phyloP scores from a whole-genome alignment of 2,797 vertebrate species.

The Gymnothorax reevesii region DNA sequence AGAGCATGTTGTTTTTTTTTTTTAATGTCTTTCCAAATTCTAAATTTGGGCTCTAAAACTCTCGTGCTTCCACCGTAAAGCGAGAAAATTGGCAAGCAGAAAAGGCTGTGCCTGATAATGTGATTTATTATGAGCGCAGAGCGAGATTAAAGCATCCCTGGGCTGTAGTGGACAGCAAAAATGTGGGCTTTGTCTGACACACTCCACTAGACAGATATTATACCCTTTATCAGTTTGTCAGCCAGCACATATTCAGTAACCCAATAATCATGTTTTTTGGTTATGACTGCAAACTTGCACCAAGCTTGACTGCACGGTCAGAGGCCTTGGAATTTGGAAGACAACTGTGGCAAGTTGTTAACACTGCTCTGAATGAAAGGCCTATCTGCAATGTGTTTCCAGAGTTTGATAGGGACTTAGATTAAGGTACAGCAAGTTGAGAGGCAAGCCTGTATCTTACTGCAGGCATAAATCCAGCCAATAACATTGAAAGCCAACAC shows the following conservation, averaged over 20 bases:
- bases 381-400: not conserved
- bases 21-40: too few relatives aligned
- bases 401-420: not conserved
- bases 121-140: not conserved
- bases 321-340: not conserved
- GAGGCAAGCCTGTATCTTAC: too few relatives aligned
- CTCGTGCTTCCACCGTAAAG: not conserved
- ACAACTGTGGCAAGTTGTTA: not conserved
- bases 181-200: not conserved
- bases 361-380: not conserved
- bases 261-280: not conserved
- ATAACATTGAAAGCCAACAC: not conserved
- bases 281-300: not conserved
- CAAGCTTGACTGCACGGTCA: not conserved
- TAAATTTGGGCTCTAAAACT: too few relatives aligned
- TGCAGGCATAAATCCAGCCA: not conserved
- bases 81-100: not conserved
- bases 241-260: not conserved
- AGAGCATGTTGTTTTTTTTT: too few relatives aligned
- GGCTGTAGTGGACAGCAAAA: not conserved
- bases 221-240: conserved; percentile 10
- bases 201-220: not conserved
- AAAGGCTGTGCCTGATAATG: not conserved
- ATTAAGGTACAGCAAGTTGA: not conserved
- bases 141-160: conserved; percentile 11